Evolutionary conservation across 1,140 invertebrate species (phyloP).

Genomic region (Galleria mellonella): DNA sequence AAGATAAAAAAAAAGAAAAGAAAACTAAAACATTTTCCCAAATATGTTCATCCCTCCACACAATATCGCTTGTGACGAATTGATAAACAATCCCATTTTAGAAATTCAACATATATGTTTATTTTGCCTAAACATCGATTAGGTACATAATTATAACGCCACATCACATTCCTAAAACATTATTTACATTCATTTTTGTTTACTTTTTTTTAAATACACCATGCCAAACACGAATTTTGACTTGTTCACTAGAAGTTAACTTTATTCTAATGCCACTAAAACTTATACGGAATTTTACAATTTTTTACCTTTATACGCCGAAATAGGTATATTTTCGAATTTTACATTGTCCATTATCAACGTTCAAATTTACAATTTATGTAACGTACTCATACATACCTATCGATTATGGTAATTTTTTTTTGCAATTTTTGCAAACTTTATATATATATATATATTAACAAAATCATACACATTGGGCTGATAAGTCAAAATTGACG

Average conservation of each 20-base stretch:
- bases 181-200: constrained; percentile 46
- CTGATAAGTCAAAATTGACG: not conserved
- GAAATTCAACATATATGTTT: constrained; percentile 17
- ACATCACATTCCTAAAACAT: constrained; percentile 49
- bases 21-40: too few species aligned
- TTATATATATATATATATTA: too few species aligned
- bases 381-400: constrained; percentile 4
- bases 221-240: constrained; percentile 61
- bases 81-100: not conserved
- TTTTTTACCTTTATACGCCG: constrained; percentile 39
- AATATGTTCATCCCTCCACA: too few species aligned
- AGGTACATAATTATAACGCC: constrained; percentile 41
- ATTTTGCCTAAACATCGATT: constrained; percentile 49
- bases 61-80: not conserved
- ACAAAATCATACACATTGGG: too few species aligned
- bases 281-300: constrained; percentile 52
- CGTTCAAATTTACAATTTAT: constrained; percentile 31
- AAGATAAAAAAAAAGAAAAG: too few species aligned
- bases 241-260: constrained; percentile 44
- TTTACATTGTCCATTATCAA: constrained; percentile 15
- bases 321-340: constrained; percentile 39
- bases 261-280: constrained; percentile 52
- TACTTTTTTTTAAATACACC: constrained; percentile 18
- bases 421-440: too few species aligned
- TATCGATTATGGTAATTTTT: too few species aligned